These are phyloP conservation scores for Drosophila fuyamai DNA, from an alignment of 1,140 invertebrate species.

Conservation along the genomic window DNA sequence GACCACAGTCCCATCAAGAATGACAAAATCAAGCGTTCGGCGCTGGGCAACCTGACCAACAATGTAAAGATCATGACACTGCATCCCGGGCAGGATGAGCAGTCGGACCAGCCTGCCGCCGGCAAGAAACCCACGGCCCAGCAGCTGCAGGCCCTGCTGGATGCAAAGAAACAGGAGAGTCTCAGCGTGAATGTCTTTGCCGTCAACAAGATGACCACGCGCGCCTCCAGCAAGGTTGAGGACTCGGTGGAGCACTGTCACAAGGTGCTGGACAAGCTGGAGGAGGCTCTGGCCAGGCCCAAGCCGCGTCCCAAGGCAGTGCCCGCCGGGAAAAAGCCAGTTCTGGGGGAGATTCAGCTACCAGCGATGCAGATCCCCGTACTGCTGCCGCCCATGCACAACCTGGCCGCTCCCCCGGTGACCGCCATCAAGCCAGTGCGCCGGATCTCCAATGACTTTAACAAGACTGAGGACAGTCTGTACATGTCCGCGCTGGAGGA, in stretches of 20 bases:
- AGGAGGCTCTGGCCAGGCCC: slow-evolving; percentile 51
- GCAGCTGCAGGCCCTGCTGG: slow-evolving; percentile 57
- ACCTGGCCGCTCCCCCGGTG: slow-evolving; percentile 12
- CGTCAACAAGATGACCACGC: slow-evolving; percentile 68
- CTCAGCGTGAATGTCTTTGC: slow-evolving; percentile 28
- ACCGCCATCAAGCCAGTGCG: slow-evolving; percentile 62
- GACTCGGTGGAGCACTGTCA: slow-evolving; percentile 67
- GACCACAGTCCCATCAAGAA: slow-evolving; percentile 83
- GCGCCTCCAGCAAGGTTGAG: slow-evolving; percentile 61
- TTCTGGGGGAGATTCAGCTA: slow-evolving; percentile 21
- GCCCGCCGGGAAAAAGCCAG: slow-evolving; percentile 40
- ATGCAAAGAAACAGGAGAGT: slow-evolving; percentile 64
- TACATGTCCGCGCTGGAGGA: slow-evolving; percentile 92
- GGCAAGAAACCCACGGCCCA: slow-evolving; percentile 67
- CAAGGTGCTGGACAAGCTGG: slow-evolving; percentile 55
- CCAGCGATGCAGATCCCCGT: slow-evolving; percentile 30
- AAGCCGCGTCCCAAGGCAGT: slow-evolving; percentile 30
- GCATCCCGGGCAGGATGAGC: slow-evolving; percentile 60
- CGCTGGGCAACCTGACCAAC: slow-evolving; percentile 90
- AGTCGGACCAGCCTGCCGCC: slow-evolving; percentile 35
- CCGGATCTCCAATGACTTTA: slow-evolving; percentile 84
- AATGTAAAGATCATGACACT: slow-evolving; percentile 81
- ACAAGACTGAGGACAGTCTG: slow-evolving; percentile 85
- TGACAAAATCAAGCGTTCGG: slow-evolving; percentile 86
- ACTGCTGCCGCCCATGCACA: slow-evolving; percentile 23